A percentile compares a stretch with the other conserved stretches of the same genome.
These are phyloP conservation scores for Streblospio benedicti DNA, from an alignment of 1,140 invertebrate genomes.

Conservation along the genomic window DNA sequence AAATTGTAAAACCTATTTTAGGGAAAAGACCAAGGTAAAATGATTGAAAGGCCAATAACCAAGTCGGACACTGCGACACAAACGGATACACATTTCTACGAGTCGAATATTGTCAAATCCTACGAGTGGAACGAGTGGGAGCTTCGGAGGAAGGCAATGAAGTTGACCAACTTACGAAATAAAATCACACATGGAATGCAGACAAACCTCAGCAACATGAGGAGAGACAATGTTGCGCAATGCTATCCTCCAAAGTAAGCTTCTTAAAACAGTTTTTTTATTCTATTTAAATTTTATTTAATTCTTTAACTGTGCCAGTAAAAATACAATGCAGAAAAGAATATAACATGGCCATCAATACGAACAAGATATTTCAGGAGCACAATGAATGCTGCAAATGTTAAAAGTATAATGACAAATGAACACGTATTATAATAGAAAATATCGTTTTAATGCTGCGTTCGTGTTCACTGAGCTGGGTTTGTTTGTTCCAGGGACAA, in stretches of 20 bases:
- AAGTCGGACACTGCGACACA: slow-evolving; percentile 57
- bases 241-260: slow-evolving; percentile 46
- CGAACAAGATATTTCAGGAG: too few relatives aligned
- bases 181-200: slow-evolving; percentile 46
- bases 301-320: too few relatives aligned
- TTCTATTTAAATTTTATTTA: slow-evolving; percentile 3
- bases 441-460: neutral
- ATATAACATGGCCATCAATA: too few relatives aligned
- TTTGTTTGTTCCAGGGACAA: slow-evolving; percentile 33
- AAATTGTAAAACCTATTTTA: too few relatives aligned
- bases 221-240: slow-evolving; percentile 44
- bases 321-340: too few relatives aligned
- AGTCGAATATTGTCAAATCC: slow-evolving; percentile 55
- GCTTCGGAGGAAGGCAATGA: slow-evolving; percentile 58
- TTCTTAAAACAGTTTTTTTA: slow-evolving; percentile 11
- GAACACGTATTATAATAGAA: too few relatives aligned
- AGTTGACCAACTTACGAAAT: slow-evolving; percentile 51
- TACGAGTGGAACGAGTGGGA: slow-evolving; percentile 74
- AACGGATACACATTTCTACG: slow-evolving; percentile 61
- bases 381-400: too few relatives aligned
- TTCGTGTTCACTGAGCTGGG: neutral
- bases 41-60: slow-evolving; percentile 47
- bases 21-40: slow-evolving; percentile 37
- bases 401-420: too few relatives aligned
- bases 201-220: slow-evolving; percentile 45